A percentile compares a stretch with the other conserved stretches of the same genome.
These are phyloP conservation scores for Cremastobaeus sp. DNA, from an alignment of 2,888 invertebrate genomes.

Conservation along the genomic window DNA sequence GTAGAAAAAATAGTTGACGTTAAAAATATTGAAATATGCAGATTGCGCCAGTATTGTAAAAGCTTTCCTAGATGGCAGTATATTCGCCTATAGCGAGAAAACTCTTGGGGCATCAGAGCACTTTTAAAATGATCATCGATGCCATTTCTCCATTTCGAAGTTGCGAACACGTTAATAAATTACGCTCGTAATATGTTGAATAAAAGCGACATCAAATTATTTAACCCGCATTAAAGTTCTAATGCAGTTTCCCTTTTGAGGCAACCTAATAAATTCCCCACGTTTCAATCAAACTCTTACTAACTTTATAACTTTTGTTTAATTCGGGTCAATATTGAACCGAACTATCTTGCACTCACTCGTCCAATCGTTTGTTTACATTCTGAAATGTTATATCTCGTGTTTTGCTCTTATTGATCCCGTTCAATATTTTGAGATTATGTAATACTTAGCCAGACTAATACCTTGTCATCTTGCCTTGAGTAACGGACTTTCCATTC, in stretches of 20 bases:
- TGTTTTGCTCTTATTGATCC: constrained; percentile 19
- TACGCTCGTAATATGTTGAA: too few relatives aligned
- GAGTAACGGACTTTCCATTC: too few relatives aligned
- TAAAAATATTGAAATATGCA: too few relatives aligned
- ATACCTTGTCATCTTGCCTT: too few relatives aligned
- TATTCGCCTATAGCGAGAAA: constrained; percentile 2
- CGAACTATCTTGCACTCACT: constrained; percentile 24
- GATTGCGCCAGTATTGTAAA: too few relatives aligned
- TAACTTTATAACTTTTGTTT: constrained; percentile 32
- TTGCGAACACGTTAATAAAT: too few relatives aligned
- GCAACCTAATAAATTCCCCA: constrained; percentile 12
- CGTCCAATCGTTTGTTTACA: constrained; percentile 25
- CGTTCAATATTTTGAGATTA: too few relatives aligned
- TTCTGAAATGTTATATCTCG: constrained; percentile 25
- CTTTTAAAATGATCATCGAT: too few relatives aligned
- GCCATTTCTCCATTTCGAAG: too few relatives aligned
- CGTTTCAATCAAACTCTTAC: constrained; percentile 19
- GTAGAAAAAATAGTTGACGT: constrained; percentile 12
- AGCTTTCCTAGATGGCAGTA: background rate
- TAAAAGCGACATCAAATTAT: too few relatives aligned
- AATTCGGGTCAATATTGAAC: constrained; percentile 38
- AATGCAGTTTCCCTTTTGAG: background rate
- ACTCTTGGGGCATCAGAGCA: too few relatives aligned
- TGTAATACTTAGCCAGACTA: too few relatives aligned
- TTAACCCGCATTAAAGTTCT: background rate